These are phyloP conservation scores for Rhynchophorus ferrugineus DNA, from an alignment of 1,140 invertebrate species.

Conservation along the genomic window DNA sequence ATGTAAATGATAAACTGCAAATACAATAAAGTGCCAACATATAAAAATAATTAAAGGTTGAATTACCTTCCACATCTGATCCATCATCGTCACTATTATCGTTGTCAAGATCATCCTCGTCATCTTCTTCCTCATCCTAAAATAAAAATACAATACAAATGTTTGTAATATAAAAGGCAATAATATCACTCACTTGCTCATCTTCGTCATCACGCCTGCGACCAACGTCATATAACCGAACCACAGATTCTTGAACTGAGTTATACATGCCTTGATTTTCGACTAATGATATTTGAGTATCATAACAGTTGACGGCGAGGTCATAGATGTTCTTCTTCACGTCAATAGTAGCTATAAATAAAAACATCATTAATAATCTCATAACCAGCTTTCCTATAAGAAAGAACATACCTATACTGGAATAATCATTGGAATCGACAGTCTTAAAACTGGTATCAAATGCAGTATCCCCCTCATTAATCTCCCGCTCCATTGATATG, in stretches of 20 bases:
- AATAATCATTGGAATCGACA: conserved; percentile 89
- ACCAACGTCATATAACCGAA: conserved; percentile 77
- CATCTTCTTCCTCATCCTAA: conserved; percentile 61
- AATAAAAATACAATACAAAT: conserved; percentile 22
- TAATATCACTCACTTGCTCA: conserved; percentile 48
- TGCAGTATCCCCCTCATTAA: conserved; percentile 43
- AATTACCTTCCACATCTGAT: conserved; percentile 44
- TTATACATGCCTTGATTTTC: conserved; percentile 73
- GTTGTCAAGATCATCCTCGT: conserved; percentile 55
- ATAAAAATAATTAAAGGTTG: conserved; percentile 8
- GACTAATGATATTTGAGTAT: conserved; percentile 74
- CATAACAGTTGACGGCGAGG: conserved; percentile 64
- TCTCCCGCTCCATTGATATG: conserved; percentile 44
- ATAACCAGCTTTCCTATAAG: neutral
- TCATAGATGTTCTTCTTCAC: conserved; percentile 60
- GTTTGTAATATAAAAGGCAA: neutral
- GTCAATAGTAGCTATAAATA: conserved; percentile 34
- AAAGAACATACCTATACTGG: conserved; percentile 66
- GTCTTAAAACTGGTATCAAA: conserved; percentile 89
- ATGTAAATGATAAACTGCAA: too few species aligned
- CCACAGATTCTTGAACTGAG: conserved; percentile 72
- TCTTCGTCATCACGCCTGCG: conserved; percentile 64
- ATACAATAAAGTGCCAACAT: too few species aligned
- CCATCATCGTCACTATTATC: conserved; percentile 49
- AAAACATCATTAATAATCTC: conserved; percentile 3